Percentiles rank a stretch among this genome's conserved stretches.
These are phyloP conservation scores for Menidia menidia DNA, from an alignment of 2,797 vertebrate genomes.

Conservation along the genomic window DNA sequence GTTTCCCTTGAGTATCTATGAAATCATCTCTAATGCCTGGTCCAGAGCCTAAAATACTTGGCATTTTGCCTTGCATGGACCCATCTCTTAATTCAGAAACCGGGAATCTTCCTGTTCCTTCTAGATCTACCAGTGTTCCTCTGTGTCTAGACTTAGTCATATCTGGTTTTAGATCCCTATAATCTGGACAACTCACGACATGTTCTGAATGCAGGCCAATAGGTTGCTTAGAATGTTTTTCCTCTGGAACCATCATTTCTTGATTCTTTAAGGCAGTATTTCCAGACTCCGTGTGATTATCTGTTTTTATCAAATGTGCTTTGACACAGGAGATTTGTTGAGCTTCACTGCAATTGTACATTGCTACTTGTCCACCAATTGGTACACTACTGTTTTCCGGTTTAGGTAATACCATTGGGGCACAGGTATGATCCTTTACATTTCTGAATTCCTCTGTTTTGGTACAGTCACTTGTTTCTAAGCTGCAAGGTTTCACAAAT, in stretches of 20 bases:
- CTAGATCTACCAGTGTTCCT: slow-evolving; percentile 9
- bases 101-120: slow-evolving; percentile 24
- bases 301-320: slow-evolving; percentile 12
- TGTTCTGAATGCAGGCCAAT: background rate
- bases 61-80: slow-evolving; percentile 13
- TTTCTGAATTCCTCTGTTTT: slow-evolving; percentile 33
- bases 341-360: slow-evolving; percentile 9
- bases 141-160: slow-evolving; percentile 14
- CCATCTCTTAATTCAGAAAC: slow-evolving; percentile 7
- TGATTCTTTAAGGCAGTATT: slow-evolving; percentile 8
- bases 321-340: slow-evolving; percentile 15
- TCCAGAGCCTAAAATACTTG: slow-evolving; percentile 18
- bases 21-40: slow-evolving; percentile 24
- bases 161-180: slow-evolving; percentile 24
- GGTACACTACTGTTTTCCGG: slow-evolving; percentile 34
- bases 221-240: slow-evolving; percentile 14
- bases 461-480: slow-evolving; percentile 37
- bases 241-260: slow-evolving; percentile 7
- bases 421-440: slow-evolving; percentile 12
- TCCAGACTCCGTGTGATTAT: slow-evolving; percentile 14
- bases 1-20: slow-evolving; percentile 16
- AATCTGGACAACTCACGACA: slow-evolving; percentile 11
- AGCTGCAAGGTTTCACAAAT: slow-evolving; percentile 72
- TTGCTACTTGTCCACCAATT: background rate
- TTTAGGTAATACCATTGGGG: slow-evolving; percentile 21